phyloP scores from a whole-genome alignment of 2,797 vertebrate species.

The Rhyacichthys aspro region DNA sequence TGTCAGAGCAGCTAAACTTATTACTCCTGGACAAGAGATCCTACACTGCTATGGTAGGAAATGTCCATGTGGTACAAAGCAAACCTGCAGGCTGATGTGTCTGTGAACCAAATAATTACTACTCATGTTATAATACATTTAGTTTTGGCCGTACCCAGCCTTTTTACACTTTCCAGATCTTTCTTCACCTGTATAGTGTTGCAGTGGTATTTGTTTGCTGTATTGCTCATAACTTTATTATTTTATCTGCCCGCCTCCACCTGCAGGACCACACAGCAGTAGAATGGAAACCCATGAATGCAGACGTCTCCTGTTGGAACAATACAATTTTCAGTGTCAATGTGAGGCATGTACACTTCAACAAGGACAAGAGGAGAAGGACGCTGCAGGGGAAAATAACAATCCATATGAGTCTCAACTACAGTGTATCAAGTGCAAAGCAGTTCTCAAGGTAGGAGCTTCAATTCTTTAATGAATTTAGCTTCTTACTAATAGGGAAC shows the following conservation, averaged over 20 bases:
- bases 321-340: constrained; percentile 91
- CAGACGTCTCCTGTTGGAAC: constrained; percentile 81
- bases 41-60: constrained; percentile 93
- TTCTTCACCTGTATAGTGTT: neutral
- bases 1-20: constrained; percentile 80
- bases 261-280: constrained; percentile 84
- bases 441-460: constrained; percentile 78
- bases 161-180: neutral
- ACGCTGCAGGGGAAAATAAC: constrained; percentile 3
- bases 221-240: neutral
- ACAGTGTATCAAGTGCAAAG: constrained; percentile 82
- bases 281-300: constrained; percentile 84
- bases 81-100: neutral
- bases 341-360: constrained; percentile 83
- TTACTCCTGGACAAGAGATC: constrained; percentile 87
- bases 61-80: too few relatives aligned
- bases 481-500: too few relatives aligned
- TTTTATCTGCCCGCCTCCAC: neutral
- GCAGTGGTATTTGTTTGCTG: neutral
- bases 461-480: too few relatives aligned
- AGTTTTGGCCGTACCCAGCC: neutral
- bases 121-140: neutral
- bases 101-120: neutral
- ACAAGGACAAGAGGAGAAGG: constrained; percentile 42
- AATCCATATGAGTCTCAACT: constrained; percentile 61